These are phyloP conservation scores for Myodes glareolus DNA, from an alignment of 2,113 vertebrate species.

Conservation along the genomic window DNA sequence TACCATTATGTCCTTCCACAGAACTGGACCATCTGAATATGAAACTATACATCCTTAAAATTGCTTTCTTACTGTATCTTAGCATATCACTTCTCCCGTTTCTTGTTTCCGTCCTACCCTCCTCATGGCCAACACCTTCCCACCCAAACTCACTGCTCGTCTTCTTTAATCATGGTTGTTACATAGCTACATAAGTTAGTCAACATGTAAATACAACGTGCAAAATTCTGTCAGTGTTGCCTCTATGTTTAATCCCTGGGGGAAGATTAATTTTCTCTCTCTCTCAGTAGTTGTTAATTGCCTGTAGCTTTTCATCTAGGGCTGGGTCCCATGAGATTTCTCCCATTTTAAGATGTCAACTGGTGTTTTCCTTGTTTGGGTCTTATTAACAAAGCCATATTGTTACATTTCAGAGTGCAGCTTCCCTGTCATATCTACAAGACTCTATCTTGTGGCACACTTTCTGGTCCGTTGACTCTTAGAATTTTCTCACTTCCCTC, in stretches of 20 bases:
- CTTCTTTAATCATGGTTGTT: not conserved
- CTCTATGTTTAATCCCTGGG: not conserved
- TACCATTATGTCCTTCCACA: not conserved
- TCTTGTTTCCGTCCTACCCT: not conserved
- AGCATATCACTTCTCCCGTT: not conserved
- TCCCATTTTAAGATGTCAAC: not conserved
- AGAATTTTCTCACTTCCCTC: fast-evolving
- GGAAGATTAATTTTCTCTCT: not conserved
- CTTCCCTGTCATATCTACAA: not conserved
- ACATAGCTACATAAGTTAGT: not conserved
- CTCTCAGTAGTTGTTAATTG: not conserved
- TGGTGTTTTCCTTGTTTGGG: not conserved
- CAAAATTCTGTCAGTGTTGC: not conserved
- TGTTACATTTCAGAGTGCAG: not conserved
- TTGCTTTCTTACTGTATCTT: not conserved
- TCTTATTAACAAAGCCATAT: not conserved
- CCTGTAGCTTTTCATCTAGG: not conserved
- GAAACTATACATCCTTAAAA: not conserved
- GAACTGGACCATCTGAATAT: not conserved
- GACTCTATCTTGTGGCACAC: not conserved
- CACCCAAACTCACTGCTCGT: not conserved
- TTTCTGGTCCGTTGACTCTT: not conserved
- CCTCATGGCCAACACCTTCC: no score
- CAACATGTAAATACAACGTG: not conserved
- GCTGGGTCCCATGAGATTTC: not conserved